Conservation (phyloP, 1,140 invertebrate species). For the Pseudoatta argentina region DNA sequence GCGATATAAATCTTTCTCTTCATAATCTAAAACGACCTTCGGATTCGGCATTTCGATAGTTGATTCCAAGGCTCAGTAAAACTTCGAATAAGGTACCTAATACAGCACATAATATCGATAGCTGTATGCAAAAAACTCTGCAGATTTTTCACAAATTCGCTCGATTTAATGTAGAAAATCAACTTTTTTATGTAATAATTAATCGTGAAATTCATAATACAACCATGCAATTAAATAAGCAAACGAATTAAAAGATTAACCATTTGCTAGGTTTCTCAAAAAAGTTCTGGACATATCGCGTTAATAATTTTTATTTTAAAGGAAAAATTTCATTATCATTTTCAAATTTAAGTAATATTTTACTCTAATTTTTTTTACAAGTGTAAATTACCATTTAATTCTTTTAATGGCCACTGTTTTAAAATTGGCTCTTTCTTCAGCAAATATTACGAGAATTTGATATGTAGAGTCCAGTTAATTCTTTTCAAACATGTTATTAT, state of each 20-base stretch:
- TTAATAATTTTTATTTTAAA: not conserved
- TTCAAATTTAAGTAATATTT: slow-evolving; percentile 15
- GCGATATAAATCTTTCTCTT: slow-evolving; percentile 39
- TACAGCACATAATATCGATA: slow-evolving; percentile 18
- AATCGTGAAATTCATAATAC: slow-evolving; percentile 17
- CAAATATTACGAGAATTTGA: not conserved
- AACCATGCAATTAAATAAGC: not conserved
- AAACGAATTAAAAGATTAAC: not conserved
- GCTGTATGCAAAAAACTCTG: slow-evolving; percentile 1
- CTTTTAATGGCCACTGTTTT: not conserved
- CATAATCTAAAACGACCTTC: not conserved
- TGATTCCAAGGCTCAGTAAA: slow-evolving; percentile 3
- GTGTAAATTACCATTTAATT: not conserved
- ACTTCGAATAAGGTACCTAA: slow-evolving; percentile 42
- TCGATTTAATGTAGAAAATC: not conserved
- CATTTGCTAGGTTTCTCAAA: not conserved
- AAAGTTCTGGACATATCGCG: not conserved
- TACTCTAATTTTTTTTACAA: slow-evolving; percentile 10
- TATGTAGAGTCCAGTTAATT: slow-evolving; percentile 1
- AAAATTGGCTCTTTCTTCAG: not conserved
- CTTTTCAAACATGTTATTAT: not conserved
- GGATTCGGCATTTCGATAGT: slow-evolving; percentile 23
- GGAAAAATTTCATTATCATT: not conserved
- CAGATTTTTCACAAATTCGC: not conserved
- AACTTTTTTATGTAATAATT: slow-evolving; percentile 22